Base-by-base conservation (phyloP, 1,140 invertebrate species). In the Drosophila kanapiae region DNA sequence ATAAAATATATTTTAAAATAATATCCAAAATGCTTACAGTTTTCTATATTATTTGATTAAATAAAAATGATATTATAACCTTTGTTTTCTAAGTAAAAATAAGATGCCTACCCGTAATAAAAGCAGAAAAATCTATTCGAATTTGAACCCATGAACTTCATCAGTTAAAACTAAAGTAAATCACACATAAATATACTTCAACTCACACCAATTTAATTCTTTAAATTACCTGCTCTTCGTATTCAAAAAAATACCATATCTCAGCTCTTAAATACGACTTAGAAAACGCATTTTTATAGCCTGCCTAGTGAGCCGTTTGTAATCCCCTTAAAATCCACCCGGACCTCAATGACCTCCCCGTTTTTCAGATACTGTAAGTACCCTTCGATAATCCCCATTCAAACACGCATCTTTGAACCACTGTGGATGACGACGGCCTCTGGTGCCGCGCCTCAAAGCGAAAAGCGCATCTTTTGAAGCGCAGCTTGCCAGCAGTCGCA, bases 391-490 rank as follows among this genome's bases (percentile, higher is more conserved):
- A 68, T 80, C 29, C 35, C 54, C 47, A 51, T n/a, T 70, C 23
- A 59, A 43, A 58, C 48, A 43, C 10, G 33, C 23, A 48, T 35
- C 43, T 42, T 69, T 49, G 72, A 45, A 27, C 49, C 85, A 88
- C 84, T 81, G 85, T 88, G 65, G 48, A 54, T 11, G 35, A 37
- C 18, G 35, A 75, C 59, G 76, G 84, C 59, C 76, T 76, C 56
- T 72, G 49, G 54, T 70, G 80, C 68, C 85, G 84, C 67, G 76
- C 76, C 77, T 87, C 81, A 81, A 88, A 90, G 84, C 85, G 68
- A 85, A 88, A 88, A 90, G 85, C 84, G 84, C 84, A 88, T 88
- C 84, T 88, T 88, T 88, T 88, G 84, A 88, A 87, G 84, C 85
- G 81, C 81, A 78, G 81, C 85, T 75, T 78, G 85, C 53, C 53